Base-by-base conservation (phyloP, 2,113 vertebrate species). In the Chrysochloris asiatica region DNA sequence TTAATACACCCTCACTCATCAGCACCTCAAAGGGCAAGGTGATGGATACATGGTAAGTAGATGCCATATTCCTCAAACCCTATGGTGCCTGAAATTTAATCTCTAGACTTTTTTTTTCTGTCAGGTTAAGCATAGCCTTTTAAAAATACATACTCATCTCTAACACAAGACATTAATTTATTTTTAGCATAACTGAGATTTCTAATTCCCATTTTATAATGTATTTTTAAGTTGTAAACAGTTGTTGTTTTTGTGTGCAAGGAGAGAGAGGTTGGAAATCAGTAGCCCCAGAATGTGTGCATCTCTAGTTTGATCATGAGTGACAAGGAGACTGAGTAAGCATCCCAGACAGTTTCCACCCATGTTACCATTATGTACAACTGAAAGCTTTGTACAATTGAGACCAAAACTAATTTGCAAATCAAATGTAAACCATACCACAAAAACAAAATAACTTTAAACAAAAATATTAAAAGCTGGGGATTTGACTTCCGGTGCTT, bases 231-330 rank as follows among this genome's bases (percentile, higher is more conserved):
- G n/a, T 14, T 24, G 38, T 14, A 24, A 80, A 69, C 36, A n/a
- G n/a, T n/a, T n/a, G n/a, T n/a, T n/a, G n/a, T n/a, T n/a, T n/a
- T n/a, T n/a, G 65, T 45, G 8, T 21, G 21, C 14, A 48, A 38
- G 14, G 8, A 17, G 59, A 5, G 38, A 3, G 36, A 30, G 2
- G 3, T 6, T 0, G 1, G 43, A 36, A 4, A 10, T 1, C 17
- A 28, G 47, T 8, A 3, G 3, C 28, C 43, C 50, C 38, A 6
- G 59, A 45, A 4, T 1, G 0, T 0, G 1, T 36, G 21, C 28
- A n/a, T n/a, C n/a, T n/a, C n/a, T n/a, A n/a, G n/a, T n/a, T n/a
- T n/a, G n/a, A n/a, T n/a, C n/a, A n/a, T n/a, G n/a, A n/a, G n/a
- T n/a, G n/a, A n/a, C n/a, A n/a, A 12, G 33, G 48, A 9, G 36